A percentile compares a stretch with the other conserved stretches of the same genome.
Evolutionary conservation across 1,140 invertebrate genomes (phyloP).

Genomic region (Bombus terrestris): DNA sequence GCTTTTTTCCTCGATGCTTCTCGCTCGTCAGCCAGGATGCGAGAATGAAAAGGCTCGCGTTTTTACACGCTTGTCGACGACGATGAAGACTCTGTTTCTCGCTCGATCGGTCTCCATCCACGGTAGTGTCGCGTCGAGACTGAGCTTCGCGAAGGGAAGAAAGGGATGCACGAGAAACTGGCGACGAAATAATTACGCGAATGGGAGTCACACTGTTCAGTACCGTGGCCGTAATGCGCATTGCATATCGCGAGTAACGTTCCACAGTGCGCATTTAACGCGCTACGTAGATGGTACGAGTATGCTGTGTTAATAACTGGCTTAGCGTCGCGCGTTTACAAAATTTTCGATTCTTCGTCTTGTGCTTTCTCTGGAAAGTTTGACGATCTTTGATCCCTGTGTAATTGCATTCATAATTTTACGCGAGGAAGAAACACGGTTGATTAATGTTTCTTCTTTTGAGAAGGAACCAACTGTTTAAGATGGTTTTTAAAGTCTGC

Average conservation of each 20-base stretch:
- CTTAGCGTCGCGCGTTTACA: background rate
- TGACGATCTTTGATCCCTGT: too few relatives aligned
- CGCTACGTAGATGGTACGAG: background rate
- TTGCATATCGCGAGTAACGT: background rate
- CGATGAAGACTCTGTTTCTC: too few relatives aligned
- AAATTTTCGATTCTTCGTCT: background rate
- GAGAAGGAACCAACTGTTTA: too few relatives aligned
- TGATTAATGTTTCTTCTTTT: too few relatives aligned
- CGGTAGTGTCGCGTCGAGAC: too few relatives aligned
- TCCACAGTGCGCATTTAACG: background rate
- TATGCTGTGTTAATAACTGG: background rate
- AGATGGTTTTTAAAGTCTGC: too few relatives aligned
- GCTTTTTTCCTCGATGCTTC: background rate
- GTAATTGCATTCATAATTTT: too few relatives aligned
- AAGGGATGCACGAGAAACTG: background rate
- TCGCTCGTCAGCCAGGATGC: background rate
- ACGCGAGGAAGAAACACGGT: too few relatives aligned
- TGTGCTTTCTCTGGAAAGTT: too few relatives aligned
- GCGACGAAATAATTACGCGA: background rate
- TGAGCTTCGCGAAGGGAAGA: background rate
- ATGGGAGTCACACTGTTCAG: background rate
- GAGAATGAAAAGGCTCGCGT: conserved; percentile 18
- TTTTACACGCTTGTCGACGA: background rate
- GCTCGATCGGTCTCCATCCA: conserved; percentile 2
- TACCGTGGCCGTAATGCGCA: background rate